A percentile compares a stretch with the other conserved stretches of the same genome.
phyloP scores from a whole-genome alignment of 2,113 vertebrate species.

The Bos javanicus region DNA sequence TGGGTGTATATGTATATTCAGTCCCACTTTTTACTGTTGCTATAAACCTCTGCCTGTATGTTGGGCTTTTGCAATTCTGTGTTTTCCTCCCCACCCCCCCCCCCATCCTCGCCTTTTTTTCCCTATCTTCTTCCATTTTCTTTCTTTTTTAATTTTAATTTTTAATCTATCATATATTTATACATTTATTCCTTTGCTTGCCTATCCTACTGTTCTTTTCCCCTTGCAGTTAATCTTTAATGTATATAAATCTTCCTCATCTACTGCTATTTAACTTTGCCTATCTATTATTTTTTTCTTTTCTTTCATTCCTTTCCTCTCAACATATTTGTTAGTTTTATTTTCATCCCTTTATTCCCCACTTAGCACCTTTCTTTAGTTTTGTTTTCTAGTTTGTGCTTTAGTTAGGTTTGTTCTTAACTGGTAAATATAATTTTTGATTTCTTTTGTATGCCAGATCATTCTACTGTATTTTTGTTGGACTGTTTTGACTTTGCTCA shows the following conservation, averaged over 20 bases:
- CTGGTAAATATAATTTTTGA: neutral
- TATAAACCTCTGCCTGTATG: fast-evolving
- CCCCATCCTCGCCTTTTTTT: too few relatives aligned
- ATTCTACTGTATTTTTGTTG: neutral
- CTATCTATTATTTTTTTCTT: neutral
- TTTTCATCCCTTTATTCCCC: neutral
- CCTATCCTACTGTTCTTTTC: neutral
- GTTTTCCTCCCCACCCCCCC: neutral
- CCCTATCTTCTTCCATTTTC: neutral
- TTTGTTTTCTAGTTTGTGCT: neutral
- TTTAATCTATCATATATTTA: neutral
- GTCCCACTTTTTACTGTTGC: neutral
- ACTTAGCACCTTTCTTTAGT: neutral
- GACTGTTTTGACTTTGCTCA: neutral
- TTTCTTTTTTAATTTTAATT: neutral
- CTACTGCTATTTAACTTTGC: neutral
- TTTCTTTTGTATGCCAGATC: neutral
- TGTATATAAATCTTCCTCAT: neutral
- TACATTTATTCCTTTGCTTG: neutral
- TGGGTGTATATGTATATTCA: neutral
- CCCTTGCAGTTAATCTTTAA: neutral
- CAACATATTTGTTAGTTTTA: neutral
- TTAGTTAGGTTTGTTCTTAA: neutral
- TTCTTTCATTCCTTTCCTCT: neutral
- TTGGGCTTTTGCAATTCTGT: neutral